Evolutionary conservation across 2,888 invertebrate genomes (phyloP), one percentile per base, ranked within the genome.

Genomic region (Drosophila infuscata): DNA sequence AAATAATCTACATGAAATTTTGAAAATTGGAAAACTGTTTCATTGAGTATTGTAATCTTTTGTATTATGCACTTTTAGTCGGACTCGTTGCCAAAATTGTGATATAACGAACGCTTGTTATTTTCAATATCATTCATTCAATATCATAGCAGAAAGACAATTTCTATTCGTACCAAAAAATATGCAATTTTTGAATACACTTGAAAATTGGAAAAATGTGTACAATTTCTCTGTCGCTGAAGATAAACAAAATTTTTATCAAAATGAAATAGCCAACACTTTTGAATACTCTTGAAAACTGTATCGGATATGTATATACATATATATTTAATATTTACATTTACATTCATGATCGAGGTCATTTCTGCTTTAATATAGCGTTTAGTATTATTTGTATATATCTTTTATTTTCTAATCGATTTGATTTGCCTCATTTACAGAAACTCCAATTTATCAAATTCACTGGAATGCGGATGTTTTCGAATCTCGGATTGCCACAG

Each of bases 341-440:
- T 25, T n/a, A 25, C 25, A 35, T 52, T 68, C 68, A 67, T 43
- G 66, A 35, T 36, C 53, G 36, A 53, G 48, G 67, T 56, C 48
- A 15, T 9, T n/a, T 4, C 1, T 9, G 33, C 20, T 38, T 29
- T 68, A 32, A 36, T 52, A 15, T 51, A 35, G 7, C 46, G 52
- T n/a, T 41, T 15, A 8, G 0, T 15, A 25, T 1, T 25, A 25
- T 25, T 3, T 25, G 1, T 25, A 25, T 25, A 25, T 25, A 25
- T 25, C 25, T 30, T 32, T 32, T 38, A 11, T 36, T 4, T 5
- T 38, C 4, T 20, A 49, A 70, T 35, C 49, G 48, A 29, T 62
- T 54, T 12, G 0, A 8, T 12, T 17, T 32, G 46, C 46, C 8
- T 3, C 43, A 41, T 70, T 17, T 17, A 25, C 8, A 25, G 4